A percentile compares a stretch with the other conserved stretches of the same genome.
These are phyloP conservation scores for Sclerurus mexicanus DNA, from an alignment of 2,113 vertebrate genomes.

Conservation along the genomic window DNA sequence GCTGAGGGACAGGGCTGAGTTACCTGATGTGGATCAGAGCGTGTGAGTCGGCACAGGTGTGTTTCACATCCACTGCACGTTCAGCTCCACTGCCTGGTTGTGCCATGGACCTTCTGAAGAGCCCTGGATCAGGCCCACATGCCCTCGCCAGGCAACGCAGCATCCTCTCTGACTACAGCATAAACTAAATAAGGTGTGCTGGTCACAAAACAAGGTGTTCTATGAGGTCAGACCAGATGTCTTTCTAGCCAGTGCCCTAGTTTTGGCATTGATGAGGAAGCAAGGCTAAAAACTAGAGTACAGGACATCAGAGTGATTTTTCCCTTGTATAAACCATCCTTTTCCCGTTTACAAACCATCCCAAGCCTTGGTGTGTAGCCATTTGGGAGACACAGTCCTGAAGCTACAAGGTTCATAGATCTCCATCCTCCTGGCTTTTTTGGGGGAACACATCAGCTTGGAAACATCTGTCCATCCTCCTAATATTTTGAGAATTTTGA, in stretches of 20 bases:
- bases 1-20: not conserved
- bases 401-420: not conserved
- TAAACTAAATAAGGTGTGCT: not conserved
- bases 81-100: not conserved
- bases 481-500: not conserved
- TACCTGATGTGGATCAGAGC: not conserved
- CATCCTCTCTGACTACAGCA: not conserved
- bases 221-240: not conserved
- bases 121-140: not conserved
- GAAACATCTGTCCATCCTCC: not conserved
- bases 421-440: not conserved
- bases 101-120: not conserved
- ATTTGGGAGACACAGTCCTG: not conserved
- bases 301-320: not conserved
- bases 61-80: not conserved
- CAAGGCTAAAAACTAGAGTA: not conserved
- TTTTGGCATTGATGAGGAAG: not conserved
- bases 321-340: not conserved
- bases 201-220: not conserved
- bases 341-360: not conserved
- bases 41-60: rapidly evolving
- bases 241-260: not conserved
- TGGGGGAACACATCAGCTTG: rapidly evolving
- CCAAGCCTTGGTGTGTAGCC: not conserved
- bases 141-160: not conserved